Conservation (phyloP, 1,140 invertebrate species). For the Mya arenaria region DNA sequence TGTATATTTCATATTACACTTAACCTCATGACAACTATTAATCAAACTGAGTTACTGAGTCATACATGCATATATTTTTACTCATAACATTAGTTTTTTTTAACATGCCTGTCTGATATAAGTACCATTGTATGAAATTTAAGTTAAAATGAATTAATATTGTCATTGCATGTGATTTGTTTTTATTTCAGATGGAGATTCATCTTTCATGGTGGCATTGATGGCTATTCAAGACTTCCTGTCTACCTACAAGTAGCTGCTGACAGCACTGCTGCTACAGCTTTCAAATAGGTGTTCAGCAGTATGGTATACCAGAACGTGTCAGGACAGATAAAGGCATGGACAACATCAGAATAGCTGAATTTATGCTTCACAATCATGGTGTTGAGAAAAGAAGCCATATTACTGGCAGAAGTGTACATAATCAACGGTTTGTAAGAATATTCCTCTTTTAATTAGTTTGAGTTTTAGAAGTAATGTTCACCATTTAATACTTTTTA, state of each 20-base stretch:
- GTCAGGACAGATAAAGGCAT: slow-evolving; percentile 26
- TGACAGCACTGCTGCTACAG: slow-evolving; percentile 11
- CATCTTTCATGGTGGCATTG: slow-evolving; percentile 17
- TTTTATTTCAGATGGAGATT: not conserved
- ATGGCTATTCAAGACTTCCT: slow-evolving; percentile 2
- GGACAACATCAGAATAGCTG: slow-evolving; percentile 11
- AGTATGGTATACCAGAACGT: slow-evolving; percentile 22
- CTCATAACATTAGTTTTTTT: too few relatives aligned
- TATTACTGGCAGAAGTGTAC: slow-evolving; percentile 30
- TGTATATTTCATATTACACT: too few relatives aligned
- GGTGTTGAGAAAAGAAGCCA: slow-evolving; percentile 1
- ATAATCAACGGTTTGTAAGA: slow-evolving; percentile 37
- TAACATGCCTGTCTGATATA: too few relatives aligned
- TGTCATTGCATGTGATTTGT: too few relatives aligned
- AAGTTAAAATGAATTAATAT: too few relatives aligned
- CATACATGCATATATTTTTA: too few relatives aligned
- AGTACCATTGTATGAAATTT: too few relatives aligned
- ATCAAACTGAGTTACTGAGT: too few relatives aligned
- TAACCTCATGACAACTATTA: too few relatives aligned
- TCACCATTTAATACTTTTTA: too few relatives aligned
- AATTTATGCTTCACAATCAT: slow-evolving; percentile 11
- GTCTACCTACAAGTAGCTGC: slow-evolving; percentile 8
- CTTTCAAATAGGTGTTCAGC: slow-evolving; percentile 13
- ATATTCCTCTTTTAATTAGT: too few relatives aligned
- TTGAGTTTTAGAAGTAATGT: too few relatives aligned